Evolutionary conservation across 1,140 invertebrate genomes (phyloP).

Genomic region (Laupala kohalensis): DNA sequence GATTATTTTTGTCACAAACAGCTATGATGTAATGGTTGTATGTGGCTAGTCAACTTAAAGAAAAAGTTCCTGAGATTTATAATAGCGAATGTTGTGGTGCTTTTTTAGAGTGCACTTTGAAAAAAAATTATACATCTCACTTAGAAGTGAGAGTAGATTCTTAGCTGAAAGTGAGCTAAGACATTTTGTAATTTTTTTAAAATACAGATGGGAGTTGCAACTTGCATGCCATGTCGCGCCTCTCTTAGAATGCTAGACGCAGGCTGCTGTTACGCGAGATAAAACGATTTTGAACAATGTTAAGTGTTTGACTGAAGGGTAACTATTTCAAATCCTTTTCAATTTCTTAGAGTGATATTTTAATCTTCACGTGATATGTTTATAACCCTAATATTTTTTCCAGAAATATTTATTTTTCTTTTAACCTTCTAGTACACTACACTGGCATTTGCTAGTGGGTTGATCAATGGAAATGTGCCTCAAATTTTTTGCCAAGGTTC

Average conservation of each 20-base stretch:
- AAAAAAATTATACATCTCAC: slow-evolving; percentile 1
- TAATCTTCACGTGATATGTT: background rate
- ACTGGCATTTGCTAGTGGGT: background rate
- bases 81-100: slow-evolving; percentile 15
- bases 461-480: background rate
- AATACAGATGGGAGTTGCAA: background rate
- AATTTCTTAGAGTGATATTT: background rate
- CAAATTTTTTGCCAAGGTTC: background rate
- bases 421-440: background rate
- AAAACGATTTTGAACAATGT: background rate
- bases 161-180: background rate
- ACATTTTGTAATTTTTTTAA: background rate
- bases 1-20: slow-evolving; percentile 13
- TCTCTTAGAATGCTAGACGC: background rate
- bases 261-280: background rate
- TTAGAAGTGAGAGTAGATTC: background rate
- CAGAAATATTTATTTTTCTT: background rate
- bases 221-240: background rate
- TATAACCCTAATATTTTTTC: background rate
- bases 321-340: background rate
- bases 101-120: slow-evolving; percentile 15
- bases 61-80: slow-evolving; percentile 19
- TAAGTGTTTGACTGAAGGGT: background rate
- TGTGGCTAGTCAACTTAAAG: slow-evolving; percentile 18
- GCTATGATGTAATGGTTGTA: slow-evolving; percentile 9